phyloP scores from a whole-genome alignment of 2,113 vertebrate species.

The Lipotes vexillifer region DNA sequence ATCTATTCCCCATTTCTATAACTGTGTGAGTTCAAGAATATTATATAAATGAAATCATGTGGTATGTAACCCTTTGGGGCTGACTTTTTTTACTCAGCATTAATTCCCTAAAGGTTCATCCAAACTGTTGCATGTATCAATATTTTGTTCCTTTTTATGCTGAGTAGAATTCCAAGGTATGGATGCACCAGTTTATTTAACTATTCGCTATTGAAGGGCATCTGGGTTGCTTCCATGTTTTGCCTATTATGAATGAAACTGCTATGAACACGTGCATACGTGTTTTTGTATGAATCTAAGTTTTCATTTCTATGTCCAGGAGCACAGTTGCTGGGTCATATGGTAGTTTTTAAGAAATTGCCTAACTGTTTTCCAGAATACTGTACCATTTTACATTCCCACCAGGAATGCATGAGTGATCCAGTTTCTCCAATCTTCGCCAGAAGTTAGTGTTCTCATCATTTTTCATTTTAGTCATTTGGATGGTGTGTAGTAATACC shows the following conservation, averaged over 20 bases:
- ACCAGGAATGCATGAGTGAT: not conserved
- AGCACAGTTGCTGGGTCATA: not conserved
- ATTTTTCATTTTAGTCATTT: not conserved
- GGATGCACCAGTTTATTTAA: not conserved
- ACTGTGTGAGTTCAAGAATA: not conserved
- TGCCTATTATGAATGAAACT: not conserved
- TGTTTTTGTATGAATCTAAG: not conserved
- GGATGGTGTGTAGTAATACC: not conserved
- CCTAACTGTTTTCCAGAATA: not conserved
- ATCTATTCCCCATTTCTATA: not conserved
- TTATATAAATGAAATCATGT: not conserved
- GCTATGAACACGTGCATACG: not conserved
- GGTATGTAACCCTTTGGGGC: not conserved
- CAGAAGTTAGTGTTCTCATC: not conserved
- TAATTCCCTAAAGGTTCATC: not conserved
- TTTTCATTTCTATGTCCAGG: not conserved
- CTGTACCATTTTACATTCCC: not conserved
- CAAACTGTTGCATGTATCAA: not conserved
- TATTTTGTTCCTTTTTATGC: not conserved
- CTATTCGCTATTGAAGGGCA: accelerated
- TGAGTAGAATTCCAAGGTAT: not conserved
- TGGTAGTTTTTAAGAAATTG: not conserved
- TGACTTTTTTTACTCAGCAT: not conserved
- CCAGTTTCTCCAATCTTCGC: not conserved
- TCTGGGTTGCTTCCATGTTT: not conserved